These are phyloP conservation scores for Hemibagrus guttatus DNA, from an alignment of 2,797 vertebrate species.

Conservation along the genomic window DNA sequence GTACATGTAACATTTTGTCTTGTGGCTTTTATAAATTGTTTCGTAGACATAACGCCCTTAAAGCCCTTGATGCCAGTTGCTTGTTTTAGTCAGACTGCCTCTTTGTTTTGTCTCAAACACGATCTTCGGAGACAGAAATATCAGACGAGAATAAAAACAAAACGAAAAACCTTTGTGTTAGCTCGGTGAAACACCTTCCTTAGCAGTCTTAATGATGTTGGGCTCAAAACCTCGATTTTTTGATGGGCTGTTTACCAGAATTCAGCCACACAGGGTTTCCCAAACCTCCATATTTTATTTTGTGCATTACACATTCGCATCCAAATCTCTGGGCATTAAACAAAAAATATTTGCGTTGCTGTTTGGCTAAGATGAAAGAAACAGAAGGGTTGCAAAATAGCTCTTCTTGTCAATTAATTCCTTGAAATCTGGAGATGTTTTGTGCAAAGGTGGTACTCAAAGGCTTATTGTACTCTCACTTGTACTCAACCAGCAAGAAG, in stretches of 20 bases:
- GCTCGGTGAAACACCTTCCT: not conserved
- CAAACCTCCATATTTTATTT: not conserved
- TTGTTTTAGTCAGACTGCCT: not conserved
- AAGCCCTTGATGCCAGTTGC: not conserved
- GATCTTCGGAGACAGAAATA: constrained; percentile 6
- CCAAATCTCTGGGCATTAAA: not conserved
- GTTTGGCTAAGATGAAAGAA: not conserved
- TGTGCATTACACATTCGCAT: not conserved
- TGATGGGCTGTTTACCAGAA: not conserved
- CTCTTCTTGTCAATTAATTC: not conserved
- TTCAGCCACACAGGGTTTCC: not conserved
- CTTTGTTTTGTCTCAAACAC: not conserved
- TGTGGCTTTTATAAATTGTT: not conserved
- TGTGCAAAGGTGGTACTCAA: constrained; percentile 32
- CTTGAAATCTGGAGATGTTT: constrained; percentile 34
- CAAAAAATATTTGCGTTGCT: not conserved
- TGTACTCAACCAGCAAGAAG: constrained; percentile 14
- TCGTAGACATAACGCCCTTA: not conserved
- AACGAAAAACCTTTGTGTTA: not conserved
- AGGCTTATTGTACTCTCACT: constrained; percentile 7
- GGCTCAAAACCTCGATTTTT: not conserved
- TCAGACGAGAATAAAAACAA: not conserved
- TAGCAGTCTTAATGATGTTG: not conserved
- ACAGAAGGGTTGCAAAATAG: not conserved
- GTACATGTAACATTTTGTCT: not conserved